Conservation (phyloP, 2,113 vertebrate genomes). For the Terrapene triunguis region DNA sequence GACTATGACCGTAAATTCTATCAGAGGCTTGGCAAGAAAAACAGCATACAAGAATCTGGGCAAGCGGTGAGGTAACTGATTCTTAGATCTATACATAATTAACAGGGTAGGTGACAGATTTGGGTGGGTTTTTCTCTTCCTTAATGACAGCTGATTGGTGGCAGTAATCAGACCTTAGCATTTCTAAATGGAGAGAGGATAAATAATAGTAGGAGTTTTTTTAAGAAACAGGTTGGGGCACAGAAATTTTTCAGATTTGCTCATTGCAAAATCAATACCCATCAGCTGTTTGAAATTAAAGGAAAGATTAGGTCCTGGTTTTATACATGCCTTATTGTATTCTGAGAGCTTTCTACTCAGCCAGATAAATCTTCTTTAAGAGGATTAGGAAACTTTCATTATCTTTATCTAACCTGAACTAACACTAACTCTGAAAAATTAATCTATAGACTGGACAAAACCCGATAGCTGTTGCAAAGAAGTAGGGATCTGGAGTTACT, state of each 20-base stretch:
- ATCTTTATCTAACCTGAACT: conserved; percentile 87
- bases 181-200: conserved; percentile 33
- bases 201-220: conserved; percentile 31
- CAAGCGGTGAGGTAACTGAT: neutral
- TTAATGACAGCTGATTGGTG: neutral
- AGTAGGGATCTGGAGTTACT: neutral
- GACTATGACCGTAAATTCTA: neutral
- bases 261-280: conserved; percentile 91
- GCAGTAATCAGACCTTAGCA: neutral
- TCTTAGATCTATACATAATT: neutral
- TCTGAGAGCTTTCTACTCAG: conserved; percentile 82
- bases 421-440: conserved; percentile 83
- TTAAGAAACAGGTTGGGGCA: conserved; percentile 16
- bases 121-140: neutral
- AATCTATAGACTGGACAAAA: conserved; percentile 82
- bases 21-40: neutral
- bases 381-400: conserved; percentile 87
- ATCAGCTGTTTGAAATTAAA: conserved; percentile 93
- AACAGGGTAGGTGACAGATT: neutral
- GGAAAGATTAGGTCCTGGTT: conserved; percentile 85
- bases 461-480: conserved; percentile 55
- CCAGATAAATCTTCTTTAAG: conserved; percentile 86
- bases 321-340: conserved; percentile 84
- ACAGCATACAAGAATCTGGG: neutral
- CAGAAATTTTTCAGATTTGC: conserved; percentile 80